phyloP scores from a whole-genome alignment of 1,140 invertebrate species.

The Sitophilus oryzae region DNA sequence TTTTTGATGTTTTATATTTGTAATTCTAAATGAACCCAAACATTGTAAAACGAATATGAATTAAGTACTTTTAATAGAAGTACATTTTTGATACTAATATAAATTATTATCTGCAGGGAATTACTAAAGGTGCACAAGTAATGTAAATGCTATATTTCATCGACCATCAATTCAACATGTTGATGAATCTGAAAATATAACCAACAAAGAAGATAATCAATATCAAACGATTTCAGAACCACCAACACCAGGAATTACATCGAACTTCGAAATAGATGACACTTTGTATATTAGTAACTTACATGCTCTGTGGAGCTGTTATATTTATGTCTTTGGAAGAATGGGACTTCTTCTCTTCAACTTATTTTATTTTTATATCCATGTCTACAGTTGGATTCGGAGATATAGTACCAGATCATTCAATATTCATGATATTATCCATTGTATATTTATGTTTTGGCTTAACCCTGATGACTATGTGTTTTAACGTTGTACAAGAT shows the following conservation, averaged over 20 bases:
- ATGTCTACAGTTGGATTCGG: constrained; percentile 91
- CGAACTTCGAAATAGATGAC: constrained; percentile 67
- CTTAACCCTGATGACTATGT: constrained; percentile 90
- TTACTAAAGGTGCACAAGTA: constrained; percentile 73
- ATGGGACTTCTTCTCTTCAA: constrained; percentile 82
- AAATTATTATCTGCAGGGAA: constrained; percentile 35
- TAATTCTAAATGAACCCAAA: no score
- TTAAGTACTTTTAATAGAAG: constrained; percentile 44
- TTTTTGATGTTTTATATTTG: no score
- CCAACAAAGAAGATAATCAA: constrained; percentile 9
- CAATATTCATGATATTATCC: constrained; percentile 88
- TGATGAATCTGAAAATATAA: constrained; percentile 32
- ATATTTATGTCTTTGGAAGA: constrained; percentile 66
- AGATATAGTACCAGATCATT: constrained; percentile 81
- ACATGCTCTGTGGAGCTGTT: constrained; percentile 77
- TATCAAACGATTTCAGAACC: constrained; percentile 31
- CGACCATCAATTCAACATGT: constrained; percentile 57
- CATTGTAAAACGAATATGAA: no score
- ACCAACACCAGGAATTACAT: constrained; percentile 65
- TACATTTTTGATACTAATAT: neutral
- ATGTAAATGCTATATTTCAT: constrained; percentile 69
- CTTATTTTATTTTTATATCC: constrained; percentile 92
- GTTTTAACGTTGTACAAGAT: constrained; percentile 92
- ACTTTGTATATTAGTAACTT: constrained; percentile 68
- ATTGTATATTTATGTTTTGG: constrained; percentile 92